Percentiles rank a stretch among this genome's conserved stretches.
phyloP scores from a whole-genome alignment of 37 sponge, comb jelly and placozoan species.

The Aplysina aerophoba region DNA sequence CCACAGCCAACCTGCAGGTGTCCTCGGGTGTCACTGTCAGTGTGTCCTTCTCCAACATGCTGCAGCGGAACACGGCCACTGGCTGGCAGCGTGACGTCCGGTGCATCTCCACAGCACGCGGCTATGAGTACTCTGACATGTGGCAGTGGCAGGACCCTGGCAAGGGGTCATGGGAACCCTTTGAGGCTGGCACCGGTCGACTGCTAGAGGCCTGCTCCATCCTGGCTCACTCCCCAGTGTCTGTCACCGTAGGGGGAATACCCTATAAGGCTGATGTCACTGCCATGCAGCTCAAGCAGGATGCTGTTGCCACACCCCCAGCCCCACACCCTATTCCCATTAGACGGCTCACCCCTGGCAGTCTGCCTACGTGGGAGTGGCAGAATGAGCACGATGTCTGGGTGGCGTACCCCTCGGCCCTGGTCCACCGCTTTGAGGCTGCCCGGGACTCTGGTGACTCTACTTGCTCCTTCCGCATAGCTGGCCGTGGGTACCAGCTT shows the following conservation, averaged over 20 bases:
- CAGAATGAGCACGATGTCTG: slow-evolving; percentile 56
- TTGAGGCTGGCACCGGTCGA: not conserved
- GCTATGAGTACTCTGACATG: not conserved
- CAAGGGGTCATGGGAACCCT: slow-evolving; percentile 38
- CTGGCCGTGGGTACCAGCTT: slow-evolving; percentile 55
- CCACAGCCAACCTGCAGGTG: slow-evolving; percentile 23
- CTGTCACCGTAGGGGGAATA: not conserved
- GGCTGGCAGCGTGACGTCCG: slow-evolving; percentile 70
- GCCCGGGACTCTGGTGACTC: not conserved
- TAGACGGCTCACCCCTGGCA: not conserved
- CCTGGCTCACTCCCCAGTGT: not conserved
- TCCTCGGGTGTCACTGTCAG: slow-evolving; percentile 36
- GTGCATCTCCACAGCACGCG: slow-evolving; percentile 11
- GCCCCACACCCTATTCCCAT: not conserved
- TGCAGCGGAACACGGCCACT: slow-evolving; percentile 61
- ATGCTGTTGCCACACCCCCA: slow-evolving; percentile 24
- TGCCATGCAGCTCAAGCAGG: slow-evolving; percentile 41
- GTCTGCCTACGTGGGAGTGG: slow-evolving; percentile 61
- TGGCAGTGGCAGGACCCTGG: slow-evolving; percentile 75
- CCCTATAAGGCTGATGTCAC: slow-evolving; percentile 43
- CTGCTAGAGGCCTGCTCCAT: slow-evolving; percentile 51
- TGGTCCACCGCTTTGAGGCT: slow-evolving; percentile 43
- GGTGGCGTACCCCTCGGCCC: slow-evolving; percentile 26
- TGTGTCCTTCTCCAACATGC: slow-evolving; percentile 57
- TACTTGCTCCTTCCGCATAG: slow-evolving; percentile 33